Conservation (phyloP, 2,113 vertebrate species). For the Eptesicus fuscus region DNA sequence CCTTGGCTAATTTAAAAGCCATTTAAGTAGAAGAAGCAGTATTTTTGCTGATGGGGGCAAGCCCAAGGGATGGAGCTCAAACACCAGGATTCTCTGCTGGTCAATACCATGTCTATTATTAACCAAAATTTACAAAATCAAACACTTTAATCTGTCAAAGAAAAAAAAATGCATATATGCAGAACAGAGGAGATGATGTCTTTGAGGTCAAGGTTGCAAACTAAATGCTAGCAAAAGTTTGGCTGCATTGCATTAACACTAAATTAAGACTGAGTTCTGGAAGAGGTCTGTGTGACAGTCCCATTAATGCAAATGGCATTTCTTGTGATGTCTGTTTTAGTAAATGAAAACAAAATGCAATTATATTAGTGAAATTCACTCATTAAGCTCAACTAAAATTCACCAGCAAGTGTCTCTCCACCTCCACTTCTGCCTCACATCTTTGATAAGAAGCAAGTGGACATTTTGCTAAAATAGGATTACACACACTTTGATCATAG, state of each 20-base stretch:
- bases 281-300: conserved; percentile 26
- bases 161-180: not conserved
- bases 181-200: conserved; percentile 26
- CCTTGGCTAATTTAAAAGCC: not conserved
- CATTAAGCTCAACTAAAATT: conserved; percentile 50
- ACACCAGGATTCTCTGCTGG: not conserved
- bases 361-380: conserved; percentile 63
- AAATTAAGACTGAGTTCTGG: conserved; percentile 54
- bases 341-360: conserved; percentile 42
- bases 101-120: not conserved
- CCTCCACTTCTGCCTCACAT: not conserved
- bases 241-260: conserved; percentile 60
- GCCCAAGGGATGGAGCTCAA: not conserved
- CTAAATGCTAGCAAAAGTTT: conserved; percentile 59
- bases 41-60: not conserved
- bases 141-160: not conserved
- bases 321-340: conserved; percentile 45
- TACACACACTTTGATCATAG: not conserved
- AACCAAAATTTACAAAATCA: conserved; percentile 19
- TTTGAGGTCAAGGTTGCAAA: conserved; percentile 33
- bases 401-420: not conserved
- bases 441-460: not conserved
- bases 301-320: conserved; percentile 39
- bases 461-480: conserved; percentile 29
- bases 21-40: not conserved